These are phyloP conservation scores for Semnornis frantzii DNA, from an alignment of 2,113 vertebrate genomes.

Conservation along the genomic window DNA sequence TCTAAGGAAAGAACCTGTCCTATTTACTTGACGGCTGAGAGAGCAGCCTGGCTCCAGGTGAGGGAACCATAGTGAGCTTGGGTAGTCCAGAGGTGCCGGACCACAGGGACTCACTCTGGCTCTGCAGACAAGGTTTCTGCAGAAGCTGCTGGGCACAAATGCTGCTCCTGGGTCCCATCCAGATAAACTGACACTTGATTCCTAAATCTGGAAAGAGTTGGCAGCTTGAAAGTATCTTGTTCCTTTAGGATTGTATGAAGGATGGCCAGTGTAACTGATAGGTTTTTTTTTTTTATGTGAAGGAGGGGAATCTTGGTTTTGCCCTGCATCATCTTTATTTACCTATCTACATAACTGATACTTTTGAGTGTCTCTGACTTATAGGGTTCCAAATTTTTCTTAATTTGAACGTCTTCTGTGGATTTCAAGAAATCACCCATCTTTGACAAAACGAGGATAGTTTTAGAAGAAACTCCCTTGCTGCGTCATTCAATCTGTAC, in stretches of 20 bases:
- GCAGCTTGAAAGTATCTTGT: neutral
- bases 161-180: neutral
- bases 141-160: neutral
- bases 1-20: neutral
- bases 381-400: neutral
- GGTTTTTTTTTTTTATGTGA: neutral
- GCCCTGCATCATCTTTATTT: too few relatives aligned
- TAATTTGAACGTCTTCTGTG: neutral
- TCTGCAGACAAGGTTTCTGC: neutral
- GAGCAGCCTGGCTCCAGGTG: neutral
- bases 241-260: neutral
- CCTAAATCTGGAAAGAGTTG: neutral
- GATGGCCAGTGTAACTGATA: neutral
- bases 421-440: neutral
- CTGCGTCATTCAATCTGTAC: neutral
- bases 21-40: neutral
- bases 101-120: neutral
- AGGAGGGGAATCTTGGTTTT: neutral
- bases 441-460: neutral
- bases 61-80: accelerated
- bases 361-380: neutral
- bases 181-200: neutral
- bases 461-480: neutral
- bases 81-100: neutral
- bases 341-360: neutral